Evolutionary conservation across 1,140 invertebrate species (phyloP).

Genomic region (Neodiprion pinetum): DNA sequence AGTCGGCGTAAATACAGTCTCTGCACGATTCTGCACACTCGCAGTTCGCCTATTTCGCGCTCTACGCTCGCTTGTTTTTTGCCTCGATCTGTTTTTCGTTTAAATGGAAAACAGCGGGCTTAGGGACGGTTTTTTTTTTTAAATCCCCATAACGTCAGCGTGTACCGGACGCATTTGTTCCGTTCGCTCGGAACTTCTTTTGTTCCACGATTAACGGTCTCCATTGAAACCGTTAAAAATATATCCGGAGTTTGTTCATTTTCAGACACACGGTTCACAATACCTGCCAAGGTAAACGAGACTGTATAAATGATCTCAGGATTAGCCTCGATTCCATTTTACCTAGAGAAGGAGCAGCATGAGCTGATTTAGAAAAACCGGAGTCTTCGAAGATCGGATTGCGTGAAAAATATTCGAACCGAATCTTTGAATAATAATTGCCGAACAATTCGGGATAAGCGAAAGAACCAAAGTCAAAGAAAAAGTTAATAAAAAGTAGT

Average conservation of each 20-base stretch:
- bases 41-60: background rate
- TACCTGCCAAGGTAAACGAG: no score
- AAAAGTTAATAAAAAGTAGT: no score
- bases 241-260: background rate
- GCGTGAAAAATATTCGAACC: no score
- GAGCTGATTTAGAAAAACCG: no score
- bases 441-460: no score
- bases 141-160: background rate
- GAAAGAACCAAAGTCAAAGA: no score
- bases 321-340: no score
- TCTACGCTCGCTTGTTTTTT: background rate
- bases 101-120: background rate
- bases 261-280: background rate
- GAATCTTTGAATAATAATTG: no score
- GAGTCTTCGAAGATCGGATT: no score
- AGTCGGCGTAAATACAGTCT: background rate
- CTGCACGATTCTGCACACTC: background rate
- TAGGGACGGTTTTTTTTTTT: background rate
- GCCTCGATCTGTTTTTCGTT: background rate
- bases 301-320: no score
- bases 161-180: background rate
- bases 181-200: background rate
- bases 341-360: no score
- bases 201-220: background rate
- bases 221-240: background rate